These are phyloP conservation scores for Dicentrarchus labrax DNA, from an alignment of 2,113 vertebrate genomes.

Conservation along the genomic window DNA sequence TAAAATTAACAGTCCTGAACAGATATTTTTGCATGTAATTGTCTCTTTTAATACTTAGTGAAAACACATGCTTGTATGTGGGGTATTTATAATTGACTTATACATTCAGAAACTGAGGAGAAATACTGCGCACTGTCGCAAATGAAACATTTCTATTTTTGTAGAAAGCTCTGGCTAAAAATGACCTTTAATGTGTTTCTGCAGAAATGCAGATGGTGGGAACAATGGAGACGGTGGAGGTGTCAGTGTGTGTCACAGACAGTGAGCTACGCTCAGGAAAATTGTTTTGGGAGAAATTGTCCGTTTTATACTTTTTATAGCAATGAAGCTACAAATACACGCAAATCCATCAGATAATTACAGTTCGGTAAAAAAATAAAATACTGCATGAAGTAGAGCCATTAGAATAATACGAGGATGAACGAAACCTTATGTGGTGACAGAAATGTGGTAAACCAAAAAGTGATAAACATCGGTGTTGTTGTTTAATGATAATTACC, in stretches of 20 bases:
- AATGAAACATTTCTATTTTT: conserved; percentile 27
- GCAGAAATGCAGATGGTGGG: conserved; percentile 34
- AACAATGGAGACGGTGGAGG: conserved; percentile 24
- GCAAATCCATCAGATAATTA: conserved; percentile 35
- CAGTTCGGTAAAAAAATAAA: neutral
- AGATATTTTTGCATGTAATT: neutral
- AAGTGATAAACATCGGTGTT: conserved; percentile 49
- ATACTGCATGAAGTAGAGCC: neutral
- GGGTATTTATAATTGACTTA: neutral
- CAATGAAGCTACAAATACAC: conserved; percentile 13
- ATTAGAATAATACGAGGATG: conserved; percentile 14
- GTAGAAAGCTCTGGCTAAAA: conserved; percentile 7
- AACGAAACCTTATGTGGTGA: conserved; percentile 11
- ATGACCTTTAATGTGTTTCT: conserved; percentile 22
- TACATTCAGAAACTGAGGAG: neutral
- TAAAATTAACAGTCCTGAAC: neutral
- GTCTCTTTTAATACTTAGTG: neutral
- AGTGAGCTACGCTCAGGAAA: neutral
- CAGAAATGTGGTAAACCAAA: conserved; percentile 8
- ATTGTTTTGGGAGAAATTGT: conserved; percentile 4
- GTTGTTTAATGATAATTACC: conserved; percentile 58
- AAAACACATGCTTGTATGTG: neutral
- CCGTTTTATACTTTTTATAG: conserved; percentile 10
- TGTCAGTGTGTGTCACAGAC: conserved; percentile 24
- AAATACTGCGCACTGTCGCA: neutral